phyloP scores from a whole-genome alignment of 2,113 vertebrate species.

The Aplodontia rufa region DNA sequence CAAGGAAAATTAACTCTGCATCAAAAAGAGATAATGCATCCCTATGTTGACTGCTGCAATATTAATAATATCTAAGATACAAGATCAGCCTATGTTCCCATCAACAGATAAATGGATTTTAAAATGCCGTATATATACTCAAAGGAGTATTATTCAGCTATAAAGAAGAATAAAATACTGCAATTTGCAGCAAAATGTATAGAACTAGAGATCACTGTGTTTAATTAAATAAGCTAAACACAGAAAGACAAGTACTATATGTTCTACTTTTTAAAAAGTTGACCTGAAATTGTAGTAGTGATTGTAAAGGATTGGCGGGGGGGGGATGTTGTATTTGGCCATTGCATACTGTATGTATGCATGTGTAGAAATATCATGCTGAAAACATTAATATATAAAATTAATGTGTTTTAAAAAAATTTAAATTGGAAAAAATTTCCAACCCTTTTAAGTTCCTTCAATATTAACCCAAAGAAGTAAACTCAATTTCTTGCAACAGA shows the following conservation, averaged over 20 bases:
- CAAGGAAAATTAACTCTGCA: too few relatives aligned
- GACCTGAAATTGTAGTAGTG: background rate
- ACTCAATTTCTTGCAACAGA: background rate
- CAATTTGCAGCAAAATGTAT: background rate
- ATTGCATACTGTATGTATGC: too few relatives aligned
- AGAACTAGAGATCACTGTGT: background rate
- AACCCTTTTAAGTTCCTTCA: background rate
- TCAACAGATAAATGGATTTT: too few relatives aligned
- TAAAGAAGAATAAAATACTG: background rate
- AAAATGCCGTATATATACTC: too few relatives aligned
- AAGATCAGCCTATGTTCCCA: too few relatives aligned
- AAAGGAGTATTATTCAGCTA: background rate
- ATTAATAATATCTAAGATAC: background rate
- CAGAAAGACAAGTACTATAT: background rate
- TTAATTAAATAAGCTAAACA: background rate
- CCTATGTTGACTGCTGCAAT: background rate
- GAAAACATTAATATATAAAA: background rate
- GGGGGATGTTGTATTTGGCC: background rate
- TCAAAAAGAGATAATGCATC: background rate
- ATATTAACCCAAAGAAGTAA: background rate
- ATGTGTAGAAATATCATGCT: background rate
- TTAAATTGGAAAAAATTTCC: background rate
- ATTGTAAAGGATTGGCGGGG: background rate
- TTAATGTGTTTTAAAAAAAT: background rate
- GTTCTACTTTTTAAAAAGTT: too few relatives aligned